Evolutionary conservation across 2,113 vertebrate genomes (phyloP), one percentile per base, ranked within the genome.

Genomic region (Corythaixoides concolor): DNA sequence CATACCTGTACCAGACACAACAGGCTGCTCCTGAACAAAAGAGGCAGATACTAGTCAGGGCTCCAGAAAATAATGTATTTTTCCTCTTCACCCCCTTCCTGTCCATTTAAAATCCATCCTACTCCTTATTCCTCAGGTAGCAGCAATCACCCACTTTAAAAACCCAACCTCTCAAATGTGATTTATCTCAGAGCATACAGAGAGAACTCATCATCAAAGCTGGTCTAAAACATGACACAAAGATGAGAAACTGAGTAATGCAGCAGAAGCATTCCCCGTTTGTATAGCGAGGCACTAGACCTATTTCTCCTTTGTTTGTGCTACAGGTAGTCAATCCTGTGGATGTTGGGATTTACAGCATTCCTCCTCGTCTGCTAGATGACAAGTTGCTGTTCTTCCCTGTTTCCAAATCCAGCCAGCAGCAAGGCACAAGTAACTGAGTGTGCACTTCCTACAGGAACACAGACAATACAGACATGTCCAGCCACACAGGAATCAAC

Each of bases 261-360:
- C 24, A 77, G 68, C 55, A 92, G 18, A 75, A 83, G 3, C 7
- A 26, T 20, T 50, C 32, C 49, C 26, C 53, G 15, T 41, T 58
- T 60, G 14, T 21, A 28, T 0, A 68, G 27, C 0, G 0, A 89
- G 21, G 24, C 18, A 87, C 72, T 0, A 49, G 32, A 60, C 3
- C 7, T 11, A 85, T 39, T 43, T 56, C 30, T 66, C 45, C 45
- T 41, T 76, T 28, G 3, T 37, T 82, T 70, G 18, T 84, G 49
- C 32, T 50, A 66, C 22, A 15, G 26, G 17, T 10, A 76, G 49
- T 50, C 58, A 64, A 6, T 58, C 35, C 47, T 17, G 39, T 4
- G 12, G 28, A 64, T 45, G 43, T 22, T 3, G 41, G 52, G 33
- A 77, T 47, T 37, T 12, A 73, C 11, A 59, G 37, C 24, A 63